Base-by-base conservation (phyloP, 1,140 invertebrate genomes). In the Drosophila lini region DNA sequence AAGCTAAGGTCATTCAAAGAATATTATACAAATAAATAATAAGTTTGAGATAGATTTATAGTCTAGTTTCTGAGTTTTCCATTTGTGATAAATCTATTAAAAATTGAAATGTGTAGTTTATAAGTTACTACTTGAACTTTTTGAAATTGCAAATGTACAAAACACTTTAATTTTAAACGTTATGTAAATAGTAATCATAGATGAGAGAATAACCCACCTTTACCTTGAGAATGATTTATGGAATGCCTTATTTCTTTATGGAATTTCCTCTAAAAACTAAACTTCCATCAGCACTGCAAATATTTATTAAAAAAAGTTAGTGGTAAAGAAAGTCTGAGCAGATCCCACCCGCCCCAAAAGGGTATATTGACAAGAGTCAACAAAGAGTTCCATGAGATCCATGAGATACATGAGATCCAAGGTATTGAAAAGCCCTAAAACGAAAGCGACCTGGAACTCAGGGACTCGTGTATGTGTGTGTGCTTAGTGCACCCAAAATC, bases 371-470 rank as follows among this genome's bases (percentile, higher is more conserved):
- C 73, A 58, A 78, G 58, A 71, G 69, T 83, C 64, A 69, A 58
- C 60, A 64, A 28, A 76, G 47, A 75, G 78, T 81, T 82, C 60
- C 83, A 88, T 74, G 74, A 78, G 86, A 78, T 53, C 50, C 50
- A 22, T 9, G 32, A 78, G 86, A 78, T 53, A 32, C 50, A 22
- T 9, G 32, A 16, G 25, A 6, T 32, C 10, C 28, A 32, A 67
- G 67, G 84, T 77, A 86, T 86, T 82, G 83, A 80, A 88, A 76
- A 82, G 77, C 83, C 83, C 83, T 86, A 83, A 86, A 86, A 86
- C 55, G 83, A 86, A 86, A 88, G 83, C 83, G 68, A 44, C 32
- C 57, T 50, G 55, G 19, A 57, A 53, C 47, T 22, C 45, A 50
- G 58, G 48, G 6, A 45, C 64, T 25, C 8, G 19, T 44, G 10